These are phyloP conservation scores for Conus betulinus DNA, from an alignment of 1,140 invertebrate species.

Conservation along the genomic window DNA sequence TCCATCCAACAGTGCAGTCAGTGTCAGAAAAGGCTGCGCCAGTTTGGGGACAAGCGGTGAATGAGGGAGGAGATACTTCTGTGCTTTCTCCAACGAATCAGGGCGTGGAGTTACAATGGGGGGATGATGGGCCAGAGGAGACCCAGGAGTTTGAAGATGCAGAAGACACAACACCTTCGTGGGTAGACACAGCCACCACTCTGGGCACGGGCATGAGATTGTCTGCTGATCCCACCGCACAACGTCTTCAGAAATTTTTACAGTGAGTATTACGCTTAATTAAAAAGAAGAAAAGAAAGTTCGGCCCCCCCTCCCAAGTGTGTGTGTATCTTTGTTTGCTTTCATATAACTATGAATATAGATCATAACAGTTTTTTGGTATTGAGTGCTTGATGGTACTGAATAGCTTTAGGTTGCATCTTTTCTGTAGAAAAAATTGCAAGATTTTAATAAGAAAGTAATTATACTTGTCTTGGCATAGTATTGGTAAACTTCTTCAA, in stretches of 20 bases:
- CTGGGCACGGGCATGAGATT: background rate
- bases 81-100: background rate
- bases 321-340: background rate
- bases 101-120: background rate
- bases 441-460: too few species aligned
- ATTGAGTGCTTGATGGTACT: too few species aligned
- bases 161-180: background rate
- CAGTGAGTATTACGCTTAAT: too few species aligned
- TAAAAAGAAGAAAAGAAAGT: too few species aligned
- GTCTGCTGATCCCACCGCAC: too few species aligned
- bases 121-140: background rate
- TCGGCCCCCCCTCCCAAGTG: too few species aligned
- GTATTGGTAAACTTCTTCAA: too few species aligned
- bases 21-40: background rate
- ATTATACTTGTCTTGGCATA: too few species aligned
- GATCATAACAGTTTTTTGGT: too few species aligned
- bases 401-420: too few species aligned
- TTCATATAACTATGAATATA: background rate
- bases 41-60: background rate
- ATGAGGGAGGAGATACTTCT: background rate
- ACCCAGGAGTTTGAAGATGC: background rate
- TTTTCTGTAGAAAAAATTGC: too few species aligned
- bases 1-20: background rate
- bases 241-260: too few species aligned
- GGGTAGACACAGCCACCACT: background rate